These are phyloP conservation scores for Atherinosoma microstoma DNA, from an alignment of 2,797 vertebrate genomes.

Conservation along the genomic window DNA sequence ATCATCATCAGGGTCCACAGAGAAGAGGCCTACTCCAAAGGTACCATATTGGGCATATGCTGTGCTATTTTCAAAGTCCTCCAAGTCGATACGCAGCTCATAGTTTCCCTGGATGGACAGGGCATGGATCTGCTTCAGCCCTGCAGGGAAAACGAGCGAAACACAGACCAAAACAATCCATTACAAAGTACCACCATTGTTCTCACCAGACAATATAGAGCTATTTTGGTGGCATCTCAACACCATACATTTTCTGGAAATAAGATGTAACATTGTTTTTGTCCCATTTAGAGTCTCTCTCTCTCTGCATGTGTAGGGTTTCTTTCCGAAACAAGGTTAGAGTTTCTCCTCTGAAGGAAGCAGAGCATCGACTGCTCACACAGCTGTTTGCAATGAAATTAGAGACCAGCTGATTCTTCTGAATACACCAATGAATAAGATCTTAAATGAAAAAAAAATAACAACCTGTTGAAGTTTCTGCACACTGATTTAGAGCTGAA, in stretches of 20 bases:
- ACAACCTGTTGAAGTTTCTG: not conserved
- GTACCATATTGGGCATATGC: constrained; percentile 92
- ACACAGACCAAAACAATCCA: constrained; percentile 59
- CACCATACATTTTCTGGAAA: constrained; percentile 47
- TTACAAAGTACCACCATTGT: constrained; percentile 51
- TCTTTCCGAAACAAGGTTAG: constrained; percentile 52
- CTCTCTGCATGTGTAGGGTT: constrained; percentile 45
- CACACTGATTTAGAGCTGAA: not conserved
- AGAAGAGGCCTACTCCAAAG: constrained; percentile 94
- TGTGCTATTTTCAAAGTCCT: constrained; percentile 96
- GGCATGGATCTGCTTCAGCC: constrained; percentile 91
- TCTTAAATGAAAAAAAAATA: not conserved
- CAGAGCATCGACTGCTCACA: constrained; percentile 3
- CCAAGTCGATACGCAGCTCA: constrained; percentile 93
- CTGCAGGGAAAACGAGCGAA: constrained; percentile 71
- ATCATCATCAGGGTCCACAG: constrained; percentile 94
- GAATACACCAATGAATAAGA: not conserved
- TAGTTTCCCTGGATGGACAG: constrained; percentile 94
- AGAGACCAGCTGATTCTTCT: not conserved
- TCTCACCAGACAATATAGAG: constrained; percentile 57
- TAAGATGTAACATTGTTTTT: constrained; percentile 59
- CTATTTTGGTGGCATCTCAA: constrained; percentile 49
- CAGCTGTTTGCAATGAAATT: not conserved
- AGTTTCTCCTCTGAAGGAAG: constrained; percentile 29
- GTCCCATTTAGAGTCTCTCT: constrained; percentile 58